A percentile compares a stretch with the other conserved stretches of the same genome.
Evolutionary conservation across 1,140 invertebrate species (phyloP).

Genomic region (Brachionus plicatilis): DNA sequence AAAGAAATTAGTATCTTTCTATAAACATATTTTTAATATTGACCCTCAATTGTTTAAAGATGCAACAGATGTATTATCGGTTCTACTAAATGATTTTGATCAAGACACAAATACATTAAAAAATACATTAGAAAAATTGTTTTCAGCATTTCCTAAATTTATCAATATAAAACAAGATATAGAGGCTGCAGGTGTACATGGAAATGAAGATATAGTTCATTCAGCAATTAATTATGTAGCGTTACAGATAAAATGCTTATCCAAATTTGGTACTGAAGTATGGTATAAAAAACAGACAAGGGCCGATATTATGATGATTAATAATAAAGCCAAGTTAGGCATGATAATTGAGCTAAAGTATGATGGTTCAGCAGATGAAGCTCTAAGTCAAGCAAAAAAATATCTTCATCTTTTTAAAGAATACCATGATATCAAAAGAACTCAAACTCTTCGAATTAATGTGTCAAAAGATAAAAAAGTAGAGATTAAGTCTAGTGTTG

Average conservation of each 20-base stretch:
- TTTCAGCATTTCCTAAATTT: background rate
- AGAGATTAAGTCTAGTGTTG: background rate
- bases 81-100: background rate
- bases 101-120: background rate
- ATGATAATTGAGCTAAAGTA: slow-evolving; percentile 24
- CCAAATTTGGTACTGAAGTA: slow-evolving; percentile 19
- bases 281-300: background rate
- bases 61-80: background rate
- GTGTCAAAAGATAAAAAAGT: slow-evolving; percentile 7
- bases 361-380: slow-evolving; percentile 7
- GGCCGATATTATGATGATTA: slow-evolving; percentile 8
- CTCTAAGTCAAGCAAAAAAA: background rate
- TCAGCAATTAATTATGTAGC: slow-evolving; percentile 10
- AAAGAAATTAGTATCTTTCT: background rate
- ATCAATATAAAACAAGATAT: background rate
- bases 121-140: background rate
- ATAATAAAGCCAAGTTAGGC: background rate
- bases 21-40: background rate
- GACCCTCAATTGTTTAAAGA: background rate
- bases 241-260: background rate
- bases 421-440: background rate
- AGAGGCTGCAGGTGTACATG: background rate
- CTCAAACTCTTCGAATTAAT: background rate
- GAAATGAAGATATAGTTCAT: slow-evolving; percentile 25
- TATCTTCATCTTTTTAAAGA: slow-evolving; percentile 1